phyloP scores from a whole-genome alignment of 35 echinoderm and acorn worm genomes.

The Anneissia japonica region DNA sequence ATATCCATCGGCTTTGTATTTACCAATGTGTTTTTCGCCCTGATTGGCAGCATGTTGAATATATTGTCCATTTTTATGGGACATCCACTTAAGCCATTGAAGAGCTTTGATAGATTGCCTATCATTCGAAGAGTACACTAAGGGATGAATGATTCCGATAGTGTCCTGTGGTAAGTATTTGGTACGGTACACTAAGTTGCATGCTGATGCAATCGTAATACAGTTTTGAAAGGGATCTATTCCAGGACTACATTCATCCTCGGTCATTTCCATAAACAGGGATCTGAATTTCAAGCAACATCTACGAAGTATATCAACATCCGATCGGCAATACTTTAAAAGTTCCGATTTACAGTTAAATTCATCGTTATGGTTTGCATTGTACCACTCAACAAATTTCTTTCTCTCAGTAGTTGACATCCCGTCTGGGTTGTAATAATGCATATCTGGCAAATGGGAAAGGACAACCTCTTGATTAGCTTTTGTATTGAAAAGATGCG shows the following conservation, averaged over 20 bases:
- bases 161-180: conserved; percentile 35
- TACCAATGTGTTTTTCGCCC: conserved; percentile 38
- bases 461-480: conserved; percentile 29
- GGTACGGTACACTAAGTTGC: conserved; percentile 43
- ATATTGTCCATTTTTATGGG: background rate
- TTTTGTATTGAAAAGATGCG: conserved; percentile 52
- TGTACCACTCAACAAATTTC: conserved; percentile 41
- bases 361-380: background rate
- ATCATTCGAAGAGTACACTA: conserved; percentile 15
- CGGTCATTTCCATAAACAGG: conserved; percentile 36
- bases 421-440: conserved; percentile 43
- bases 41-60: conserved; percentile 41
- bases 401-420: conserved; percentile 30
- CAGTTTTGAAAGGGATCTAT: conserved; percentile 53
- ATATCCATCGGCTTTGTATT: conserved; percentile 49
- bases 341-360: conserved; percentile 51
- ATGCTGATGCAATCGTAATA: conserved; percentile 58
- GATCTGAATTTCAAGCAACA: conserved; percentile 45
- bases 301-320: conserved; percentile 56
- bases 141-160: conserved; percentile 36
- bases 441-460: background rate
- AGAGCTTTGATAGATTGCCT: conserved; percentile 21
- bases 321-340: conserved; percentile 37
- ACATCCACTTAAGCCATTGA: conserved; percentile 45
- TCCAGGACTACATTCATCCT: background rate